Conservation (phyloP, 2,888 invertebrate species). For the Nineta flava region DNA sequence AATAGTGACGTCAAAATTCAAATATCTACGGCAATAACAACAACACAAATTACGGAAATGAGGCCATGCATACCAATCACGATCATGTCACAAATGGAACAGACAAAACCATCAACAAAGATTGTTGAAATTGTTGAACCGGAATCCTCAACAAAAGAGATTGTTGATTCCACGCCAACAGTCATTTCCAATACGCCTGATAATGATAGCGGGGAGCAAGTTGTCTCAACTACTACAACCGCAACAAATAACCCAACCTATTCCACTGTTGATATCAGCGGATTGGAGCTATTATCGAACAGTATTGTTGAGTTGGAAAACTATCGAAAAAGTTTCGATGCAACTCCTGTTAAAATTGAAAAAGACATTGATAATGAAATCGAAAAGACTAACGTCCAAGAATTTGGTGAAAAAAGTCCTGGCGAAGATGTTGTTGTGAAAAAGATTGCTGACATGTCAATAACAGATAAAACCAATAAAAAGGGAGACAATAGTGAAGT, state of each 20-base stretch:
- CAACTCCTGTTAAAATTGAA: constrained; percentile 16
- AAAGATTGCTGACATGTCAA: constrained; percentile 16
- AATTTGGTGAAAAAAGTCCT: constrained; percentile 5
- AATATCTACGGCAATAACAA: neutral
- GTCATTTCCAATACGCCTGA: neutral
- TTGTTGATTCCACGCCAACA: constrained; percentile 1
- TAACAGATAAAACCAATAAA: constrained; percentile 19
- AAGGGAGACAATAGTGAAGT: constrained; percentile 12
- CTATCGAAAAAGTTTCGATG: constrained; percentile 24
- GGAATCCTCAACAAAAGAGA: neutral
- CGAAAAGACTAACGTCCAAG: neutral
- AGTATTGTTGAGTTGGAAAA: constrained; percentile 68
- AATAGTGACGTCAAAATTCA: neutral
- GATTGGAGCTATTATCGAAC: constrained; percentile 66
- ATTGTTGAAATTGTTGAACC: neutral
- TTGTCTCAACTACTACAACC: constrained; percentile 1
- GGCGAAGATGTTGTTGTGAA: constrained; percentile 14
- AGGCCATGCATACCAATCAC: neutral
- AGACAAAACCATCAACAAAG: constrained; percentile 2
- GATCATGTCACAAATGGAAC: constrained; percentile 4
- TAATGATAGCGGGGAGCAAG: constrained; percentile 3
- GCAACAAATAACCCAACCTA: constrained; percentile 4
- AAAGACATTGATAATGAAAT: constrained; percentile 1
- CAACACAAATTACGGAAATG: neutral
- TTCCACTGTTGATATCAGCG: constrained; percentile 52